phyloP scores from a whole-genome alignment of 2,888 invertebrate species.

The Diadromus collaris region DNA sequence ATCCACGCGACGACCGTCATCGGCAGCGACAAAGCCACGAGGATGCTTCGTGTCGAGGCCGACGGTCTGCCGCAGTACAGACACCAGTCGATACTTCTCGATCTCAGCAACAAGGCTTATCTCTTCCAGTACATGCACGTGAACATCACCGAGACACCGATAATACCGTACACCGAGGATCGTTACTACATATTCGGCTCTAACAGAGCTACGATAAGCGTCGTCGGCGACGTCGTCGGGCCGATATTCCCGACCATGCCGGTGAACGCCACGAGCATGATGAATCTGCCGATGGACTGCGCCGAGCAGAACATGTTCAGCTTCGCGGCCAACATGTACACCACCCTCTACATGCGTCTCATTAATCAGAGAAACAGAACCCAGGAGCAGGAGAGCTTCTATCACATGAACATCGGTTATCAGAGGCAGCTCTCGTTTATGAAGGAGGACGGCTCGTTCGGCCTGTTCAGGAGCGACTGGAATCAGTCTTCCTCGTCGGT shows the following conservation, averaged over 20 bases:
- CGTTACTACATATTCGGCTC: slow-evolving; percentile 97
- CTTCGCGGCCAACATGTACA: slow-evolving; percentile 96
- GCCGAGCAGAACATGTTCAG: slow-evolving; percentile 98
- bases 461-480: slow-evolving; percentile 96
- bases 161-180: slow-evolving; percentile 94
- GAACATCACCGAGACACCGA: slow-evolving; percentile 95
- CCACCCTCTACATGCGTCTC: slow-evolving; percentile 93
- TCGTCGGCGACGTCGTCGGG: slow-evolving; percentile 96
- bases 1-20: slow-evolving; percentile 89
- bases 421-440: slow-evolving; percentile 95
- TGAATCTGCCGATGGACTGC: slow-evolving; percentile 93
- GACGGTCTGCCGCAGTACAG: slow-evolving; percentile 96
- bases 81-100: slow-evolving; percentile 95
- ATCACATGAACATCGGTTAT: slow-evolving; percentile 94
- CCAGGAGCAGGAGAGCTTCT: slow-evolving; percentile 90
- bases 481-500: slow-evolving; percentile 93
- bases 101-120: slow-evolving; percentile 95
- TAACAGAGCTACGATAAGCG: slow-evolving; percentile 90
- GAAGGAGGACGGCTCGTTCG: slow-evolving; percentile 95
- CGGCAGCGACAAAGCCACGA: slow-evolving; percentile 86
- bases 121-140: slow-evolving; percentile 98
- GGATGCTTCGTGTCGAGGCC: slow-evolving; percentile 87
- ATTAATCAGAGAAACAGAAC: slow-evolving; percentile 94
- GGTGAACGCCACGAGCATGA: slow-evolving; percentile 91
- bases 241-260: slow-evolving; percentile 97